Percentiles rank a stretch among this genome's conserved stretches.
Conservation (phyloP, 2,888 invertebrate genomes). For the Phyto melanocephala region DNA sequence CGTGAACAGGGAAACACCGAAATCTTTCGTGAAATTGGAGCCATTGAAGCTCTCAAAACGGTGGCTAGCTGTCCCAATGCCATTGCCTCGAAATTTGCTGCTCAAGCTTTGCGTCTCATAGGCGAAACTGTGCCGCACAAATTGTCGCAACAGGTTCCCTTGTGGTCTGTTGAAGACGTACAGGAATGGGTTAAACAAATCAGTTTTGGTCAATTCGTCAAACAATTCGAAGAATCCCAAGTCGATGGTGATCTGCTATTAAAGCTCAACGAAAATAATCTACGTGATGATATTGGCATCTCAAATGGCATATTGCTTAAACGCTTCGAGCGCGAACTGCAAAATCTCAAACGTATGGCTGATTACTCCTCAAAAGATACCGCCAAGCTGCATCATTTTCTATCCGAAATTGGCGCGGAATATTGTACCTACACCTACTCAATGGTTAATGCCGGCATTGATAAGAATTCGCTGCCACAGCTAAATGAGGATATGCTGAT, state of each 20-base stretch:
- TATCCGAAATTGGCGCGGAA: conserved; percentile 91
- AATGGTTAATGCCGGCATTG: conserved; percentile 96
- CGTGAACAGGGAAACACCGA: conserved; percentile 94
- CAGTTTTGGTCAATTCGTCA: conserved; percentile 91
- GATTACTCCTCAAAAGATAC: conserved; percentile 97
- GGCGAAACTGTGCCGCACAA: conserved; percentile 99
- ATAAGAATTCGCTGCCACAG: conserved; percentile 90
- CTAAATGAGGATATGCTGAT: conserved; percentile 95
- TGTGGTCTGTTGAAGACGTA: conserved; percentile 98
- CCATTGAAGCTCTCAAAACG: conserved; percentile 95
- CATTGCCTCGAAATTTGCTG: conserved; percentile 97
- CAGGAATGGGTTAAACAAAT: conserved; percentile 99
- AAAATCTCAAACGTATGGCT: conserved; percentile 95
- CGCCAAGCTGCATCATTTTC: conserved; percentile 91
- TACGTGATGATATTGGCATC: conserved; percentile 94
- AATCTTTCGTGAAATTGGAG: conserved; percentile 95
- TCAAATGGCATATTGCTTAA: conserved; percentile 95
- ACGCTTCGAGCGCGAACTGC: conserved; percentile 94
- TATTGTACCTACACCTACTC: conserved; percentile 98
- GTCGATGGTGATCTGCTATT: conserved; percentile 98
- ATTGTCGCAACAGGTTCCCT: conserved; percentile 97
- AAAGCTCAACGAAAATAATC: conserved; percentile 94
- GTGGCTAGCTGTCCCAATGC: conserved; percentile 99
- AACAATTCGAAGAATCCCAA: conserved; percentile 91
- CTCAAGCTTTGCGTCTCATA: conserved; percentile 92